Evolutionary conservation across 2,888 invertebrate species (phyloP), one percentile per base, ranked within the genome.

Genomic region (Mythimna vitellina): DNA sequence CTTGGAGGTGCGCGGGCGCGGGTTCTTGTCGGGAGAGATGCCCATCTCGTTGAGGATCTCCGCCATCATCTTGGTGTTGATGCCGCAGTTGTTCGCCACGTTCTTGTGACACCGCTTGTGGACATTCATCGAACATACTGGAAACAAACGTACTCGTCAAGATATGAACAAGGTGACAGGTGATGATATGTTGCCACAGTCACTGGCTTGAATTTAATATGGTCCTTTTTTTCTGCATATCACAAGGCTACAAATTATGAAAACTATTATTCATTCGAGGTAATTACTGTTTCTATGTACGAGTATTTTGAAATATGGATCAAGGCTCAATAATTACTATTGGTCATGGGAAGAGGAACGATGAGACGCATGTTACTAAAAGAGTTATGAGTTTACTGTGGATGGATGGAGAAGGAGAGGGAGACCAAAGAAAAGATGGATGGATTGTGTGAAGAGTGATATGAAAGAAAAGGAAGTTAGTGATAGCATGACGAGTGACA

Each of bases 101-200:
- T 99, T 99, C 95, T 99, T 99, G 96, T 99, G 99, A 95, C 99
- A 99, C 73, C 99, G 97, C 95, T 99, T 99, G 97, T 99, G 99
- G 78, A 99, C 99, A 96, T 99, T 99, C 97, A 99, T 98, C 86
- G 98, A 98, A 94, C 99, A 99, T 84, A 98, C 99, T 98, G 96
- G 5, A 73, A 90, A 25, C 80, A 68, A 9, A 38, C 29, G 64
- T 1, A 46, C 17, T 35, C 20, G 6, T 10, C 29, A 51, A 54
- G 1, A 7, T 51, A 3, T 29, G 3, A 29, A 29, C n/a, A n/a
- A 54, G 35, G 1, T 46, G 9, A 54, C 6, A 25, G 29, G 32
- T 35, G n/a, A 22, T 25, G 0, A 49, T n/a, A 12, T 9, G 35
- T 12, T 3, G 3, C 14, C 20, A 14, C 22, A 20, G n/a, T 32